phyloP scores from a whole-genome alignment of 2,888 invertebrate species.

The Dendrolimus houi region DNA sequence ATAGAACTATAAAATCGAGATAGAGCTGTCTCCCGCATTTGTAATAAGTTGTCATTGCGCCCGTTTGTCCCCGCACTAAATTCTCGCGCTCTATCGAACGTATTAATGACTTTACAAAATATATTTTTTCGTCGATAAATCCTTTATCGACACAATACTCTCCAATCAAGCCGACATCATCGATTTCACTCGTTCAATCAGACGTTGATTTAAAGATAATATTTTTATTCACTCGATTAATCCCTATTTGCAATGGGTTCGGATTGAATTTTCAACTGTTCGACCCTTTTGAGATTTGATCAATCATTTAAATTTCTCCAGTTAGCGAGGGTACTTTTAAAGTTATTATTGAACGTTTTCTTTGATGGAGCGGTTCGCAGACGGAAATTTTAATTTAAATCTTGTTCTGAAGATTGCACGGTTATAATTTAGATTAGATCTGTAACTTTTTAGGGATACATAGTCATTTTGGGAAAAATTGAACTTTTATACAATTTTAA shows the following conservation, averaged over 20 bases:
- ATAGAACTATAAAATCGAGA: too few relatives aligned
- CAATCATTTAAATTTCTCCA: constrained; percentile 15
- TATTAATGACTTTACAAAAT: constrained; percentile 29
- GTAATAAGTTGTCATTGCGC: too few relatives aligned
- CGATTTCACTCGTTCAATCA: too few relatives aligned
- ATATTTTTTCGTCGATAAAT: constrained; percentile 6
- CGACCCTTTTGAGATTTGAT: constrained; percentile 11
- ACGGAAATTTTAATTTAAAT: too few relatives aligned
- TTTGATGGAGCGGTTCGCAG: not conserved
- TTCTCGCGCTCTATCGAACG: constrained; percentile 34
- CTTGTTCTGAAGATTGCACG: not conserved
- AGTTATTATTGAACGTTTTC: not conserved
- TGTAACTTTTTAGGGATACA: too few relatives aligned
- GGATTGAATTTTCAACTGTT: constrained; percentile 8
- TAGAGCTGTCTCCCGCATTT: too few relatives aligned
- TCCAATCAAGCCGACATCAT: too few relatives aligned
- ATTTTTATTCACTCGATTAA: constrained; percentile 10
- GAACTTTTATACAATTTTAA: too few relatives aligned
- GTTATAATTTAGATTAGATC: not conserved
- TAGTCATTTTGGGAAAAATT: too few relatives aligned
- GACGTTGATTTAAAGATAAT: constrained; percentile 9
- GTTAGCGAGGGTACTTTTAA: not conserved
- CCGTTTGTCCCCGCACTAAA: constrained; percentile 19
- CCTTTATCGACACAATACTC: too few relatives aligned
- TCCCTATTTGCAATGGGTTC: constrained; percentile 11